Conservation (phyloP, 2,797 vertebrate genomes). For the Parauchenoglanis ngamensis region DNA sequence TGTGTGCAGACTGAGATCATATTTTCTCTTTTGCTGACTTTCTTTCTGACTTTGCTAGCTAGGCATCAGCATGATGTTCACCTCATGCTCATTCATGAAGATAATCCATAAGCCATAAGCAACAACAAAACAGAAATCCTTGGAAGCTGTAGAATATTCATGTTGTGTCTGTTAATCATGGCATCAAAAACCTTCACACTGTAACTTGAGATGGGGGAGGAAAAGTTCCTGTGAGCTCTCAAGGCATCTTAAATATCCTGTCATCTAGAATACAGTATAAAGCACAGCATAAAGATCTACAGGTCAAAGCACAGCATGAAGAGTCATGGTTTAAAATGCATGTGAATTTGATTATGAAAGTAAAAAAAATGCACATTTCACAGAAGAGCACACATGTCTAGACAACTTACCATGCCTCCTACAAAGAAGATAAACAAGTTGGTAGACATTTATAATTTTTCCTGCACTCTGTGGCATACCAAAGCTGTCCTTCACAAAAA, state of each 20-base stretch:
- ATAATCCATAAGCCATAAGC: neutral
- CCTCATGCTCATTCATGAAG: neutral
- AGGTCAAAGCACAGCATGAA: neutral
- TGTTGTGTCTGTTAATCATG: neutral
- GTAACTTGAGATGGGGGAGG: neutral
- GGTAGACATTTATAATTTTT: neutral
- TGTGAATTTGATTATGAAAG: neutral
- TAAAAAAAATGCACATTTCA: neutral
- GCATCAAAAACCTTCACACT: neutral
- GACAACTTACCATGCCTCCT: neutral
- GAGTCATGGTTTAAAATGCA: neutral
- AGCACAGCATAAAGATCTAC: neutral
- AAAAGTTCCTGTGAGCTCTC: neutral
- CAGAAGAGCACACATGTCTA: neutral
- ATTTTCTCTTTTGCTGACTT: constrained; percentile 4
- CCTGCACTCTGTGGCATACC: neutral
- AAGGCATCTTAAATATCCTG: neutral
- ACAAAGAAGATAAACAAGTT: neutral
- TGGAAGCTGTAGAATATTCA: neutral
- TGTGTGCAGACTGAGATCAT: constrained; percentile 16
- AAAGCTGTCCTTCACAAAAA: neutral
- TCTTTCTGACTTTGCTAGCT: constrained; percentile 1
- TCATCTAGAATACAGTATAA: neutral
- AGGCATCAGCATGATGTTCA: neutral
- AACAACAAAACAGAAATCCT: neutral